A percentile compares a stretch with the other conserved stretches of the same genome.
These are phyloP conservation scores for Leguminivora glycinivorella DNA, from an alignment of 1,140 invertebrate genomes.

Conservation along the genomic window DNA sequence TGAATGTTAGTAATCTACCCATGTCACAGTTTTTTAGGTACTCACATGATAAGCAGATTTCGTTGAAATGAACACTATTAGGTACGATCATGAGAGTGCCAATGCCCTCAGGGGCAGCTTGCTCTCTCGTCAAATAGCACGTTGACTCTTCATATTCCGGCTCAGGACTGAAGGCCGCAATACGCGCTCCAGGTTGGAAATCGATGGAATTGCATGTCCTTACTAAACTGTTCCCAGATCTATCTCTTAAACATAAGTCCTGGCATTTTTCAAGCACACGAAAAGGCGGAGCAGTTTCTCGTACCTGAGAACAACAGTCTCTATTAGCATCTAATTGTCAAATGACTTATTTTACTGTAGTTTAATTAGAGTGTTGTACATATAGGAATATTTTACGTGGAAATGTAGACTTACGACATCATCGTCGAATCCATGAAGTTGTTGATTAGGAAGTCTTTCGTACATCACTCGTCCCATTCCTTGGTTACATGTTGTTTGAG, in stretches of 20 bases:
- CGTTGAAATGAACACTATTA: slow-evolving; percentile 92
- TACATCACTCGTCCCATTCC: slow-evolving; percentile 92
- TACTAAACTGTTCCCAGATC: slow-evolving; percentile 89
- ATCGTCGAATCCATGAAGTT: slow-evolving; percentile 92
- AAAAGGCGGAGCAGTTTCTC: slow-evolving; percentile 90
- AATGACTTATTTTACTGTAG: background rate
- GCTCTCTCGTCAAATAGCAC: slow-evolving; percentile 92
- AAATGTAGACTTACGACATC: slow-evolving; percentile 84
- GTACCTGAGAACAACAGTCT: slow-evolving; percentile 76
- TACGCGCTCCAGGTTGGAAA: slow-evolving; percentile 92
- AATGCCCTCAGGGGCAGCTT: slow-evolving; percentile 90
- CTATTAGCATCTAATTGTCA: background rate
- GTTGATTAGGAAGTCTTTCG: slow-evolving; percentile 92
- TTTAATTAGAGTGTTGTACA: background rate
- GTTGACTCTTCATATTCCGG: slow-evolving; percentile 94
- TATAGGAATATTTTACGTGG: slow-evolving; percentile 10
- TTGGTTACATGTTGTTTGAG: slow-evolving; percentile 94
- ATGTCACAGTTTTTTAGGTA: slow-evolving; percentile 38
- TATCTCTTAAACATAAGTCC: slow-evolving; percentile 90
- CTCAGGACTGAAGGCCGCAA: slow-evolving; percentile 88
- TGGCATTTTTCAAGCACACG: slow-evolving; percentile 92
- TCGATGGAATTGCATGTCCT: slow-evolving; percentile 92
- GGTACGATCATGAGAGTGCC: slow-evolving; percentile 91
- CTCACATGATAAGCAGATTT: slow-evolving; percentile 94
- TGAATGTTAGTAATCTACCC: too few relatives aligned